A percentile compares a stretch with the other conserved stretches of the same genome.
Conservation (phyloP, 1,140 invertebrate genomes). For the Rhagoletis pomonella region DNA sequence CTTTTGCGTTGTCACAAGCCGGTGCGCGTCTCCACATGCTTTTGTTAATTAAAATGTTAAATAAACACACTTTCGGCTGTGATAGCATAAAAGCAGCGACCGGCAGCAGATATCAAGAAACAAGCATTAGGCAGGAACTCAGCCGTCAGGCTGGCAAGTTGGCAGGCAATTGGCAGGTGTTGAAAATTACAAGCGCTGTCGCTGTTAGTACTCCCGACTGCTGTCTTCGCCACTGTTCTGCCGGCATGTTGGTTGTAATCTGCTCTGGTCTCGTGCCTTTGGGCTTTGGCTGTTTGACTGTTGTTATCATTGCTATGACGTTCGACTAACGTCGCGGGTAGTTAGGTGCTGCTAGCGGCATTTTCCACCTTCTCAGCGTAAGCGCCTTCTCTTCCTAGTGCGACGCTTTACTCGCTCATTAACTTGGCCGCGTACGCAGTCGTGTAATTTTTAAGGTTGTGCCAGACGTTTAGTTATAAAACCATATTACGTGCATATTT, state of each 20-base stretch:
- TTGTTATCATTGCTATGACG: not conserved
- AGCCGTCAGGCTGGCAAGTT: not conserved
- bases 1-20: not conserved
- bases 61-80: conserved; percentile 17
- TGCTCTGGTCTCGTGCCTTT: not conserved
- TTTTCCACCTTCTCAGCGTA: not conserved
- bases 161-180: conserved; percentile 19
- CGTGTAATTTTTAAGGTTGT: too few relatives aligned
- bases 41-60: conserved; percentile 45
- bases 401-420: too few relatives aligned
- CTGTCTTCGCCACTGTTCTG: not conserved
- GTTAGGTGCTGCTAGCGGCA: not conserved
- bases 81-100: not conserved
- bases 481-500: not conserved
- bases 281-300: not conserved
- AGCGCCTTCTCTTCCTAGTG: too few relatives aligned
- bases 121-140: not conserved
- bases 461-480: not conserved
- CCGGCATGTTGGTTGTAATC: not conserved
- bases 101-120: not conserved
- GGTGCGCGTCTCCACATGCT: not conserved
- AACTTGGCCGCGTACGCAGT: too few relatives aligned
- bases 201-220: not conserved
- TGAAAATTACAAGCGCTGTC: not conserved
- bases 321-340: not conserved